Base-by-base conservation (phyloP, 2,797 vertebrate genomes). In the Helostoma temminkii region DNA sequence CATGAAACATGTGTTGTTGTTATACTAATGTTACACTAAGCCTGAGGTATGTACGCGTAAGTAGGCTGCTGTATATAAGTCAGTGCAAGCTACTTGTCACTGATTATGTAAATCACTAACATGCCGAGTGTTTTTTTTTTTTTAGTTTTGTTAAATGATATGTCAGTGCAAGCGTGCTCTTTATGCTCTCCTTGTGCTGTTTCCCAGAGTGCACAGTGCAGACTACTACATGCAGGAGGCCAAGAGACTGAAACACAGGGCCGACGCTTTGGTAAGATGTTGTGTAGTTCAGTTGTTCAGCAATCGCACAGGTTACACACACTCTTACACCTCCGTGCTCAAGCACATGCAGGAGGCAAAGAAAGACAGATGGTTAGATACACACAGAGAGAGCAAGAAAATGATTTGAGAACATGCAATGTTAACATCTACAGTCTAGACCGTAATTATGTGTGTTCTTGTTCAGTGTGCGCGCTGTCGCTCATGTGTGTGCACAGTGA, bases 171-270 rank as follows among this genome's bases (percentile, higher is more conserved):
- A 57, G 56, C 39, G 24, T 50, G 53, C 28, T 28, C 14, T 60
- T 74, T 49, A 39, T 49, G 32, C 21, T 48, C 2, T 74, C 53
- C 69, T 63, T 45, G 21, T 62, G 28, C 16, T 49, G 57, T 67
- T 90, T 79, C 53, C n/a, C 87, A 99, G 97, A 80, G 93, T 97
- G 86, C 96, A 97, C 90, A 96, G 94, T 78, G 97, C 97, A 9
- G 97, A 98, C 92, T 96, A 95, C 93, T 97, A 98, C 89, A 99
- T 98, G 97, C 97, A 98, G 88, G 97, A 99, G 74, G 97, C 97
- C 80, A 98, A 99, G 94, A 96, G 96, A 83, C 91, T 98, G 67
- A 99, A 99, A 92, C 97, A 98, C 94, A 98, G 98, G 93, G 97
- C 97, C 25, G 97, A 99, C 52, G 97, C 97, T 62, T 83, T 99